Evolutionary conservation across 2,797 vertebrate genomes (phyloP), one percentile per base, ranked within the genome.

Genomic region (Peromyscus melanophrys): DNA sequence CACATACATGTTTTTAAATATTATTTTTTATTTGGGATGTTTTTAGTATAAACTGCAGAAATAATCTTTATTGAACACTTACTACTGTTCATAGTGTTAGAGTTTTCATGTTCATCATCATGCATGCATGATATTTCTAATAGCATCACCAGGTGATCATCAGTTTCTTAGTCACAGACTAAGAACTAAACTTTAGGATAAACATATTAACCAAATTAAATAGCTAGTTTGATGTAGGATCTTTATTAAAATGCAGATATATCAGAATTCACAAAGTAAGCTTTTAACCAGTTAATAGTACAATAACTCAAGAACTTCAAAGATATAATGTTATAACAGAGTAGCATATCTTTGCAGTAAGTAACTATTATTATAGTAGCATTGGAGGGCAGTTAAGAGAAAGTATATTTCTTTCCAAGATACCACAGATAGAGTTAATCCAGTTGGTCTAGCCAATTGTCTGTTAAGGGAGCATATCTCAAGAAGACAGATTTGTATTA

Each of bases 111-210:
- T 67, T 81, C 75, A 71, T 92, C n/a, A 19, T 80, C 52, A 52
- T 52, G 52, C n/a, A 87, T 52, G 25, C 73, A 1, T 81, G 23
- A 46, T 80, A 29, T 93, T 95, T 89, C 21, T 0, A 52, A 37
- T 46, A 67, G 1, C 2, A 83, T 88, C 17, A 40, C 63, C 49
- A 59, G n/a, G 19, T 95, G 27, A 27, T 16, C 80, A 61, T 5
- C 17, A 37, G 40, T 49, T 88, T 92, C 19, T 69, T 88, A 46
- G 63, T 93, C 43, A 90, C 16, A 87, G 37, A 46, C 49, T 55
- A 95, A 49, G 43, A 95, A 90, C 3, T 43, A 93, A 89, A 61
- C 71, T 29, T 52, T 61, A n/a, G 59, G 10, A 77, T 80, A 86
- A 95, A 76, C 67, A 57, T 92, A 23, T 92, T 88, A 80, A 16